Base-by-base conservation (phyloP, 1,140 invertebrate species). In the Steinernema feltiae region DNA sequence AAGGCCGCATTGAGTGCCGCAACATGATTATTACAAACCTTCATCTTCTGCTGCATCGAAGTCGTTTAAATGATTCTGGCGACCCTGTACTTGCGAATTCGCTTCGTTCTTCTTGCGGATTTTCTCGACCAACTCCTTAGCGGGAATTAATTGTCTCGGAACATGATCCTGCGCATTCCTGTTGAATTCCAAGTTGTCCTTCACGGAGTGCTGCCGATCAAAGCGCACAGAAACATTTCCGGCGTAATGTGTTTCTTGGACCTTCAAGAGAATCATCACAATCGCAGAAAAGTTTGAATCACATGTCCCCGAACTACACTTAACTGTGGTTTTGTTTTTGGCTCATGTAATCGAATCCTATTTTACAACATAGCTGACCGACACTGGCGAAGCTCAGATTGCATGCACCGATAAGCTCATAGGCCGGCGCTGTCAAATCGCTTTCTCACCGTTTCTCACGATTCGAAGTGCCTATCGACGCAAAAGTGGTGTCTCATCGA, bases 381-480 rank as follows among this genome's bases (percentile, higher is more conserved):
- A 18, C 35, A 18, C 7, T 63, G 15, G 24, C 3, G 53, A 63
- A 63, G 53, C 24, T 63, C 35, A 7, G 53, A 63, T 63, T 21
- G 35, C 2, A 63, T 7, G 24, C 53, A 27, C 7, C 53, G 53
- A 63, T 63, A 63, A 63, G 53, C 53, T 27, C 2, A 27, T 7
- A 46, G 7, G 7, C 7, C 7, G 41, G 41, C 41, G n/a, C 41
- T 46, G 53, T 27, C 7, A 27, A 63, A 18, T 12, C 24, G 53
- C 53, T 63, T 63, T 63, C 53, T 63, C 53, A 63, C 53, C 12
- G 12, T 63, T 63, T 63, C 53, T 27, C 53, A 63, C 53, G 24
- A 63, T 63, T 63, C 12, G 24, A 63, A 63, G 53, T 63, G 41
- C 53, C 53, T 3, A 63, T 21, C 12, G 53, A 63, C 53, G 53